Base-by-base conservation (phyloP, 1,140 invertebrate genomes). In the Cephus cinctus region DNA sequence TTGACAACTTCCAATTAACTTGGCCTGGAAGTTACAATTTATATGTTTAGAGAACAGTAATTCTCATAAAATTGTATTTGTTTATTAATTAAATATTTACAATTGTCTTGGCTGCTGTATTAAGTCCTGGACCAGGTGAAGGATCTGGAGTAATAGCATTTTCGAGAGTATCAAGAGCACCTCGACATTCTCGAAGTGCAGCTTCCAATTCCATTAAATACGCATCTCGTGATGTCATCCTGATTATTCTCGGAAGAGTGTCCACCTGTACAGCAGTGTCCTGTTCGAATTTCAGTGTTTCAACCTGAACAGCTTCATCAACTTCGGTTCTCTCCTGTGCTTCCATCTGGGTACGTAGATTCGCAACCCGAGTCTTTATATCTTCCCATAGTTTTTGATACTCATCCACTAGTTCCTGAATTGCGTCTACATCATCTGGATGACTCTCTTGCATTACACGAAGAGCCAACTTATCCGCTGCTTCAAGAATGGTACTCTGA, bases 241-340 rank as follows among this genome's bases (percentile, higher is more conserved):
- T 83, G 4, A 79, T 78, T 44, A 85, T 72, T 19, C 79, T 75
- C 0, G 83, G 81, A 14, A 88, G 59, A 1, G 89, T 92, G 52
- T 90, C 83, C 0, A 91, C 89, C 77, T 92, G 89, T 5, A 89
- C 83, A 1, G 85, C 83, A 2, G 81, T 81, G 52, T 91, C 87
- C 4, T 81, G 82, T 59, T 89, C 86, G 63, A 88, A 89, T 59
- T 78, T 86, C 0, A 89, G 66, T 0, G 88, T 89, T 40, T 89
- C 84, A 0, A 88, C 87, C 69, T 89, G 82, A 3, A 84, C 76
- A 16, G 80, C 77, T 48, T 83, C 80, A 44, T 83, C 80, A 2
- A 82, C 71, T 45, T 83, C 79, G 9, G 50, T 54, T 14, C 59
- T 64, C 9, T 75, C 63, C 22, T 71, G 58, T 3, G 58, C 52